Evolutionary conservation across 2,797 vertebrate species (phyloP).

Genomic region (Phalloptychus januarius): DNA sequence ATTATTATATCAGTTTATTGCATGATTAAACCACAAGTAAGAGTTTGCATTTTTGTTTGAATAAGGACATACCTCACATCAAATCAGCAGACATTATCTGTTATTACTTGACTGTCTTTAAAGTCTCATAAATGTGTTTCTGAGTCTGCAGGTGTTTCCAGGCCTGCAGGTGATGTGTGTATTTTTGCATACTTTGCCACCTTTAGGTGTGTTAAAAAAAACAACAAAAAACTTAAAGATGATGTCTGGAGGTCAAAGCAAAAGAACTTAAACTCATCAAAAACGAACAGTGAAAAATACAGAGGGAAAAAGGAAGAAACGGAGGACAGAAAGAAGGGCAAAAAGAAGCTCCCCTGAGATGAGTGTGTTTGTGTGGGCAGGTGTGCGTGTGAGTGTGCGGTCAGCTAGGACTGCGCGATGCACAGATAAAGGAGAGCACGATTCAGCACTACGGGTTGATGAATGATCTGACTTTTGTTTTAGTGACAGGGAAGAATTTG

Average conservation of each 20-base stretch:
- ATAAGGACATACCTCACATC: background rate
- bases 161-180: background rate
- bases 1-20: background rate
- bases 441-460: constrained; percentile 83
- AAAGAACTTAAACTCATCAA: constrained; percentile 26
- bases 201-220: constrained; percentile 8
- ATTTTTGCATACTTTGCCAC: background rate
- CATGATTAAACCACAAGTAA: background rate
- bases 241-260: constrained; percentile 35
- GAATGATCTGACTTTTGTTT: constrained; percentile 84
- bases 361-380: constrained; percentile 18
- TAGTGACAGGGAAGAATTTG: constrained; percentile 80
- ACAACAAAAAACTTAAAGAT: background rate
- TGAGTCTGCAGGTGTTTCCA: background rate
- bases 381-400: constrained; percentile 22
- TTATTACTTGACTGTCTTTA: background rate
- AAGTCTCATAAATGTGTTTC: background rate
- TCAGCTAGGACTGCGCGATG: constrained; percentile 63
- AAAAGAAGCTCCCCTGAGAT: constrained; percentile 57
- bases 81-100: too few species aligned
- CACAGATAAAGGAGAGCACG: constrained; percentile 73
- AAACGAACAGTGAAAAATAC: constrained; percentile 31
- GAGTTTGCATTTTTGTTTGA: background rate
- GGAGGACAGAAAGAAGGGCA: constrained; percentile 48
- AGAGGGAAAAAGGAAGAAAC: constrained; percentile 22